phyloP scores from a whole-genome alignment of 2,797 vertebrate genomes.

The Rhinophrynus dorsalis region DNA sequence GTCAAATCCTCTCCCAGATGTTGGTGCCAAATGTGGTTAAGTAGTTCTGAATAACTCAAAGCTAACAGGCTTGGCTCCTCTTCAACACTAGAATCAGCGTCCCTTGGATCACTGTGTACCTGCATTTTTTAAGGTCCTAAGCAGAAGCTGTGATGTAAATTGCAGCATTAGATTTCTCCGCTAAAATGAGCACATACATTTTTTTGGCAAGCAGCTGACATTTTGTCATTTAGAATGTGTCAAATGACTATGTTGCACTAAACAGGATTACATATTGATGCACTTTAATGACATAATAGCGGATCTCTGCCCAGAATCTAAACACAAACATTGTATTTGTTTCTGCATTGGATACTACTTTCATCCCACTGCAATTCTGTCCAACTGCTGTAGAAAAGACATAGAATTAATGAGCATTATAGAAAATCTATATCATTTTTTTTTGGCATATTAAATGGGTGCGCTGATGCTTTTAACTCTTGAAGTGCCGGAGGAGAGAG shows the following conservation, averaged over 20 bases:
- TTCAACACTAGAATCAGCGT: neutral
- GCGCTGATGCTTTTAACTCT: conserved; percentile 3
- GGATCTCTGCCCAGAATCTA: conserved; percentile 32
- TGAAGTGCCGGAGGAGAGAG: too few relatives aligned
- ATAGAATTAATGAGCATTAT: conserved; percentile 32
- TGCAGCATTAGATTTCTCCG: conserved; percentile 8
- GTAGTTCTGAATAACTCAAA: neutral
- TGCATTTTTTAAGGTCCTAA: neutral
- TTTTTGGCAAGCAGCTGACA: conserved; percentile 23
- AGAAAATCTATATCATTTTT: neutral
- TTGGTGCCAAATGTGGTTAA: neutral
- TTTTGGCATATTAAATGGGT: conserved; percentile 2
- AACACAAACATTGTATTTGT: conserved; percentile 20
- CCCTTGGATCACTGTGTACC: neutral
- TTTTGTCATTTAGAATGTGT: conserved; percentile 30
- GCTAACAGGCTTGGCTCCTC: neutral
- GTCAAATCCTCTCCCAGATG: neutral
- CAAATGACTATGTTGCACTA: conserved; percentile 29
- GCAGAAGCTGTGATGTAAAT: conserved; percentile 23
- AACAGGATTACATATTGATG: conserved; percentile 43
- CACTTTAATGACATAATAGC: conserved; percentile 32
- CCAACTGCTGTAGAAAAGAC: conserved; percentile 21
- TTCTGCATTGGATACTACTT: conserved; percentile 18
- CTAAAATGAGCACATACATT: conserved; percentile 32
- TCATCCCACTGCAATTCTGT: conserved; percentile 19